A percentile compares a stretch with the other conserved stretches of the same genome.
Evolutionary conservation across 2,113 vertebrate genomes (phyloP).

Genomic region (Brevimyrus niger): DNA sequence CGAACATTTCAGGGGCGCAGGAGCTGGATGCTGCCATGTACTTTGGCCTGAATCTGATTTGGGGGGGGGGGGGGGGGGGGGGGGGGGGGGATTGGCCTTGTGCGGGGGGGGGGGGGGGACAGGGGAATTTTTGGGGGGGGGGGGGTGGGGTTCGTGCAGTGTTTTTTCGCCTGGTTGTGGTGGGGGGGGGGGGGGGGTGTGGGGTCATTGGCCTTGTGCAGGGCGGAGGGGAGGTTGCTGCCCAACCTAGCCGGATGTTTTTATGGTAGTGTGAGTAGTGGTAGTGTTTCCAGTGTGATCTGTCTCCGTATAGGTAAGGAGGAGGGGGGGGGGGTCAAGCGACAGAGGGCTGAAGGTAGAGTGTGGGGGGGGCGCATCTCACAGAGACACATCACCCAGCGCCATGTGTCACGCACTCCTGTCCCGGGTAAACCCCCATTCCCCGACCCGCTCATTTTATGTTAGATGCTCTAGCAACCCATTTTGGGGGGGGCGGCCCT

Average conservation of each 20-base stretch:
- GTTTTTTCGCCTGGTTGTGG: not conserved
- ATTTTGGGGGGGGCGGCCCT: not conserved
- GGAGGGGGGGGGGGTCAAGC: not conserved
- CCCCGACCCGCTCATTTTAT: not conserved
- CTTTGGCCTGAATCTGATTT: constrained; percentile 38
- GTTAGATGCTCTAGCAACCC: not conserved
- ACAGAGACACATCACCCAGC: not conserved
- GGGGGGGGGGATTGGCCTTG: not conserved
- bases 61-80: too few relatives aligned
- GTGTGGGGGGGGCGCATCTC: not conserved
- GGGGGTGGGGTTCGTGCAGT: not conserved
- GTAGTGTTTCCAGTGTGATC: not conserved
- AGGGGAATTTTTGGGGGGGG: too few relatives aligned
- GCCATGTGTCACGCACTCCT: not conserved
- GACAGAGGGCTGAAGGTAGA: too few relatives aligned
- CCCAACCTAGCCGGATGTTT: not conserved
- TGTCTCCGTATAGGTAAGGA: constrained; percentile 7
- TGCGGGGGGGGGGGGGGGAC: not conserved
- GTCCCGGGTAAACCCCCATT: not conserved
- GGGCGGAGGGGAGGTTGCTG: not conserved
- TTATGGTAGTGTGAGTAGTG: not conserved
- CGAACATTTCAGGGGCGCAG: constrained; percentile 5
- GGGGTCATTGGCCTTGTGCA: not conserved
- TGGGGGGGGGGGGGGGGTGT: not conserved
- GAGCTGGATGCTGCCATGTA: constrained; percentile 38